Evolutionary conservation across 2,797 vertebrate genomes (phyloP).

Genomic region (Champsocephalus gunnari): DNA sequence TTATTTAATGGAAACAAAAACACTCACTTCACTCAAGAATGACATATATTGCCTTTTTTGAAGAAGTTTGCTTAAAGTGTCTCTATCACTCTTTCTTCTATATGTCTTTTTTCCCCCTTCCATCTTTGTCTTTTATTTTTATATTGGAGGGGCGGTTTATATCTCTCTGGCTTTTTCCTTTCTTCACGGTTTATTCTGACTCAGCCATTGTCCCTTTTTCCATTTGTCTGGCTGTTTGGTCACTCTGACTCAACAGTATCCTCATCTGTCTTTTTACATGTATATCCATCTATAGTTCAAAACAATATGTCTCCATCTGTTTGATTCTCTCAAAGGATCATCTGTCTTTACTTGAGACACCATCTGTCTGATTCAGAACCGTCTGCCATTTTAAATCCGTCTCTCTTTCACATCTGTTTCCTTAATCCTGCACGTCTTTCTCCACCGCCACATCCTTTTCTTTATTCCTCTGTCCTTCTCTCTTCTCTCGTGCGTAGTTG

Average conservation of each 20-base stretch:
- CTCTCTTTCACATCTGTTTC: slow-evolving; percentile 15
- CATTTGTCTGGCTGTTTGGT: slow-evolving; percentile 4
- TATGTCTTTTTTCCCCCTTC: neutral
- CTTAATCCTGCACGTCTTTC: slow-evolving; percentile 23
- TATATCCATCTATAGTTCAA: slow-evolving; percentile 15
- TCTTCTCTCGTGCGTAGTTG: slow-evolving; percentile 47
- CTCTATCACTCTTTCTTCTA: slow-evolving; percentile 40
- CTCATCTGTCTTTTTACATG: slow-evolving; percentile 11
- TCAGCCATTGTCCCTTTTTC: neutral
- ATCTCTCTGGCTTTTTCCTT: neutral
- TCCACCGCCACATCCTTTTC: neutral
- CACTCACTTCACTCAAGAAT: slow-evolving; percentile 84
- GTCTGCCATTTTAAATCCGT: slow-evolving; percentile 52
- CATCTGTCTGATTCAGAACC: slow-evolving; percentile 51
- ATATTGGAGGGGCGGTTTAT: neutral
- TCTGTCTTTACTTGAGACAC: slow-evolving; percentile 43
- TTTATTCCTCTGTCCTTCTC: slow-evolving; percentile 18
- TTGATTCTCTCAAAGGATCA: slow-evolving; percentile 25
- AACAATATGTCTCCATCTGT: slow-evolving; percentile 36
- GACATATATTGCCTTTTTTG: slow-evolving; percentile 90
- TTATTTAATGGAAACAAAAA: slow-evolving; percentile 82
- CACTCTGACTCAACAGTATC: slow-evolving; percentile 28
- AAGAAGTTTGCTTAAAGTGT: slow-evolving; percentile 75
- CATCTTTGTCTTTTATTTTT: slow-evolving; percentile 15
- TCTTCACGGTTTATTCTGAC: slow-evolving; percentile 23